phyloP scores from a whole-genome alignment of 1,140 invertebrate species.

The Pseudomyrmex flavicornis region DNA sequence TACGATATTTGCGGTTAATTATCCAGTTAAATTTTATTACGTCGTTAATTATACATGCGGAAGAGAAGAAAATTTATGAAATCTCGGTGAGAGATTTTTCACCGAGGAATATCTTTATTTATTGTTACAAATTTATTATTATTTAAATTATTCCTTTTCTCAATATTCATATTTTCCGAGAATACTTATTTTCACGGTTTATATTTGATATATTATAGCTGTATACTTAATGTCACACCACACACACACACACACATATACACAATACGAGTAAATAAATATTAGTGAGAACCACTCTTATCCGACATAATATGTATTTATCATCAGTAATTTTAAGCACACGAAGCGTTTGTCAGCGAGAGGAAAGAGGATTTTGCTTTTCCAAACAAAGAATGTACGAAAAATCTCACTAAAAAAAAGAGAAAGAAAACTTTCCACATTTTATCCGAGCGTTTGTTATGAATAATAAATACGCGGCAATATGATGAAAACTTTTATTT shows the following conservation, averaged over 20 bases:
- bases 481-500: conserved; percentile 41
- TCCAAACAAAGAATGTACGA: conserved; percentile 21
- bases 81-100: too few relatives aligned
- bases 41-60: conserved; percentile 1
- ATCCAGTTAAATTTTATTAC: conserved; percentile 46
- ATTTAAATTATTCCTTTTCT: too few relatives aligned
- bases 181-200: too few relatives aligned
- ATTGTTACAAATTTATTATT: conserved; percentile 2
- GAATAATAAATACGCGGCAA: conserved; percentile 45
- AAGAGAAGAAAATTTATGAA: conserved; percentile 31
- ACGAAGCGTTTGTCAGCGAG: conserved; percentile 13
- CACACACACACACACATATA: not conserved
- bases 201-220: not conserved
- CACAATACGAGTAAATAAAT: not conserved
- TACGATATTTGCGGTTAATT: conserved; percentile 45
- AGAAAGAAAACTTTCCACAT: not conserved
- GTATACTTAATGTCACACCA: not conserved
- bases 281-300: conserved; percentile 24
- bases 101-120: not conserved
- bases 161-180: too few relatives aligned
- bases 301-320: not conserved
- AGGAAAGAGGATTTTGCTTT: not conserved
- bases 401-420: not conserved
- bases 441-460: conserved; percentile 39
- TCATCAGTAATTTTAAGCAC: conserved; percentile 34